Evolutionary conservation across 2,888 invertebrate genomes (phyloP).

Genomic region (Pristionchus japonicus): DNA sequence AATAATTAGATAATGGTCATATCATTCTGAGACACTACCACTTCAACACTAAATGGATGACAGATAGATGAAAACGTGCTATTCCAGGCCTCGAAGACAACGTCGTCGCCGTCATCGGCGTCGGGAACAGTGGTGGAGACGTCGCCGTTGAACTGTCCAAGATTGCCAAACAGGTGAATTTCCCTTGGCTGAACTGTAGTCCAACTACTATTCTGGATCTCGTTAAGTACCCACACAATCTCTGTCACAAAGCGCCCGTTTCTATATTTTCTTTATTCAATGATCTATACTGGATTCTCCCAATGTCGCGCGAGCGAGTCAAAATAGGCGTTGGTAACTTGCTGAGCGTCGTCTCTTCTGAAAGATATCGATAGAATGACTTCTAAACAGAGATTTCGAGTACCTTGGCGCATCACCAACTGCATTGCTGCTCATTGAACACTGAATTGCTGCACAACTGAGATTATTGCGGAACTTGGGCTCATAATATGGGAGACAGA

Average conservation of each 20-base stretch:
- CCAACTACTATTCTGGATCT: too few relatives aligned
- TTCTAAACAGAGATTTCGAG: too few relatives aligned
- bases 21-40: too few relatives aligned
- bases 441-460: background rate
- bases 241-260: background rate
- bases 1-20: too few relatives aligned
- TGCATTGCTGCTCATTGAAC: background rate
- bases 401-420: background rate
- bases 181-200: too few relatives aligned
- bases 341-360: background rate
- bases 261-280: background rate
- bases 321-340: background rate
- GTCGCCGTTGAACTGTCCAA: constrained; percentile 77
- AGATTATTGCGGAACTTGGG: background rate
- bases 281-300: background rate
- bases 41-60: too few relatives aligned
- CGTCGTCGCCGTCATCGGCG: constrained; percentile 77
- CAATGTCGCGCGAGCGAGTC: background rate
- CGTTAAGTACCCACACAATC: too few relatives aligned
- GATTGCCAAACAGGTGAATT: constrained; percentile 75
- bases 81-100: constrained; percentile 75
- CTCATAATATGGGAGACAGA: constrained; percentile 7
- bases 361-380: background rate
- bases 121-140: constrained; percentile 78
- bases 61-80: too few relatives aligned